Base-by-base conservation (phyloP, 1,140 invertebrate species). In the Trichoplusia ni region DNA sequence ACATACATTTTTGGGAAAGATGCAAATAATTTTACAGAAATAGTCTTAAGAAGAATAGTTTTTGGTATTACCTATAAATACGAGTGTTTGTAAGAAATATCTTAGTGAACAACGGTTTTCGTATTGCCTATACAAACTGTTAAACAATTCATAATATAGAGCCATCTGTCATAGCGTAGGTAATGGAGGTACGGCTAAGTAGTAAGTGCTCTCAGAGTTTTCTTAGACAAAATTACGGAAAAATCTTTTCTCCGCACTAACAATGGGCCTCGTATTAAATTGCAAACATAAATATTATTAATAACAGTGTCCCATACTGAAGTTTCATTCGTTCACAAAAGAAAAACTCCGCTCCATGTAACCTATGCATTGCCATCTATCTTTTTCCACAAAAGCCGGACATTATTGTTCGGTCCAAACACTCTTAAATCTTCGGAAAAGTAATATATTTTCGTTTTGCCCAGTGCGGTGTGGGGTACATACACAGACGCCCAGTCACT, bases 371-470 rank as follows among this genome's bases (percentile, higher is more conserved):
- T 77, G 85, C 86, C 86, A 91, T 91, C 82, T 91, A 88, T 91
- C 90, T 90, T 87, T 89, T 85, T 89, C 87, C 85, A 91, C 89
- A 91, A 91, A 91, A 91, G 90, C 89, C 81, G 89, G 90, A 91
- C 90, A 91, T 91, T 91, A 91, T 91, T 91, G 90, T 90, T 89
- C 87, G 90, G 89, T 91, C 90, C 89, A 91, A 91, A 91, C 87
- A 89, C 89, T 87, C 85, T 82, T 91, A 91, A 91, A 91, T 91
- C 89, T 91, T 86, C 85, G 85, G 81, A 86, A 89, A 86, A 90
- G 90, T 89, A 90, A 91, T 91, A 91, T 91, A 91, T 90, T 85
- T 90, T 90, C 88, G 88, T 90, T 90, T 89, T 90, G 84, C 81
- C 80, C 86, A 85, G 75, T 88, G 88, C 81, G 86, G 87, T 85